Evolutionary conservation across 2,113 vertebrate species (phyloP).

Genomic region (Cyanistes caeruleus): DNA sequence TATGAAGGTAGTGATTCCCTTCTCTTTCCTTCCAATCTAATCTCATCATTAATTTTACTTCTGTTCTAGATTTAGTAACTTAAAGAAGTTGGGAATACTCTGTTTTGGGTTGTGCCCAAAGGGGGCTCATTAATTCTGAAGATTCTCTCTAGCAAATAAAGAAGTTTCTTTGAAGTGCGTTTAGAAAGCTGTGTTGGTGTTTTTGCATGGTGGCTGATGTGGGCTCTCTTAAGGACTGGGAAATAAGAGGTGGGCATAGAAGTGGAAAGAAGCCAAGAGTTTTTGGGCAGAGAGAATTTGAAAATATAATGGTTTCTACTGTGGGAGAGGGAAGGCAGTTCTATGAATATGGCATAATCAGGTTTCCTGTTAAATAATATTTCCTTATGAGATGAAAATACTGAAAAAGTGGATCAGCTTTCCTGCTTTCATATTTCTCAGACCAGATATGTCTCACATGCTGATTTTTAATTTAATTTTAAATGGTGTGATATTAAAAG

Average conservation of each 20-base stretch:
- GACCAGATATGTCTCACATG: not conserved
- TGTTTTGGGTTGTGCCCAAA: not conserved
- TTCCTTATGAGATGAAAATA: not conserved
- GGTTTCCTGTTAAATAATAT: not conserved
- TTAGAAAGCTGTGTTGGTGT: not conserved
- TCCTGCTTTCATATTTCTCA: not conserved
- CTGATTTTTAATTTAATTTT: constrained; percentile 4
- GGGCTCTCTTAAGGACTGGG: not conserved
- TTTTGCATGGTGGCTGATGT: not conserved
- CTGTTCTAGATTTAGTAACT: not conserved
- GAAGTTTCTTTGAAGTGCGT: not conserved
- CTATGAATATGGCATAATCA: not conserved
- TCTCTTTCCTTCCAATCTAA: not conserved
- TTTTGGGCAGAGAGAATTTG: not conserved
- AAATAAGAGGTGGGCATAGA: not conserved
- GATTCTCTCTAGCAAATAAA: not conserved
- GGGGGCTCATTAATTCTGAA: not conserved
- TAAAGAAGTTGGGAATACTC: not conserved
- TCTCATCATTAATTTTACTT: not conserved
- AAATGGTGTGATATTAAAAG: not conserved
- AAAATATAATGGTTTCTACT: not conserved
- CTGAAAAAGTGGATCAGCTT: not conserved
- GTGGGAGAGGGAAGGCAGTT: not conserved
- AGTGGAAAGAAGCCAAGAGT: not conserved
- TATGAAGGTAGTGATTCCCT: not conserved